Percentiles rank a stretch among this genome's conserved stretches.
Conservation (phyloP, 2,888 invertebrate species). For the Agrilus cyanescens region DNA sequence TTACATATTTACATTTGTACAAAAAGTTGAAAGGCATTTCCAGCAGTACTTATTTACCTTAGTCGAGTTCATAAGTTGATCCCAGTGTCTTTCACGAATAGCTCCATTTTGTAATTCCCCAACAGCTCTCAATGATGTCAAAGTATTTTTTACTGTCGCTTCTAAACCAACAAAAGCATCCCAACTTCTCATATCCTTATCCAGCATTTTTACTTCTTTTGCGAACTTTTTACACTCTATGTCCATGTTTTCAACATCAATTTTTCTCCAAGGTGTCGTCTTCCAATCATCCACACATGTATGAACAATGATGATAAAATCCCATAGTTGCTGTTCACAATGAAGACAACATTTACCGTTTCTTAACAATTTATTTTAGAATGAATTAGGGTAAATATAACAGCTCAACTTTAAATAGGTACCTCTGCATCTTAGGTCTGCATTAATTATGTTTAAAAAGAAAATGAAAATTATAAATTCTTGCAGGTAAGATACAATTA, state of each 20-base stretch:
- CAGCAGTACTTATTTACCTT: slow-evolving; percentile 51
- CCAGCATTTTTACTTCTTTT: slow-evolving; percentile 80
- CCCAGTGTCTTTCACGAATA: slow-evolving; percentile 92
- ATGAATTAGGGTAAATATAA: too few species aligned
- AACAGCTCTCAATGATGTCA: slow-evolving; percentile 88
- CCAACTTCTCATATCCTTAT: slow-evolving; percentile 95
- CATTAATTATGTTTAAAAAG: too few species aligned
- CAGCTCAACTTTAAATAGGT: too few species aligned
- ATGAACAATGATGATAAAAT: slow-evolving; percentile 81
- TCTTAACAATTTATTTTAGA: too few species aligned
- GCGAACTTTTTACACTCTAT: slow-evolving; percentile 97
- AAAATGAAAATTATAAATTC: too few species aligned
- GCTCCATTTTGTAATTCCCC: slow-evolving; percentile 94
- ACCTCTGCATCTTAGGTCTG: too few species aligned
- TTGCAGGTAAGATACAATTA: too few species aligned
- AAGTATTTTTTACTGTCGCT: slow-evolving; percentile 89
- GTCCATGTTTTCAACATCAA: slow-evolving; percentile 97
- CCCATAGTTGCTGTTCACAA: slow-evolving; percentile 77
- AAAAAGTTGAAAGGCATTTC: neutral
- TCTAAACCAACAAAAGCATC: slow-evolving; percentile 82
- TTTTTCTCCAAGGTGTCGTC: slow-evolving; percentile 91
- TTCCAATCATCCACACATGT: slow-evolving; percentile 95
- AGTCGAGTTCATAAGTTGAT: slow-evolving; percentile 90
- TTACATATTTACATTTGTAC: neutral
- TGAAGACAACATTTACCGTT: neutral